A percentile compares a stretch with the other conserved stretches of the same genome.
These are phyloP conservation scores for Nymphalis c-album DNA, from an alignment of 2,888 invertebrate species.

Conservation along the genomic window DNA sequence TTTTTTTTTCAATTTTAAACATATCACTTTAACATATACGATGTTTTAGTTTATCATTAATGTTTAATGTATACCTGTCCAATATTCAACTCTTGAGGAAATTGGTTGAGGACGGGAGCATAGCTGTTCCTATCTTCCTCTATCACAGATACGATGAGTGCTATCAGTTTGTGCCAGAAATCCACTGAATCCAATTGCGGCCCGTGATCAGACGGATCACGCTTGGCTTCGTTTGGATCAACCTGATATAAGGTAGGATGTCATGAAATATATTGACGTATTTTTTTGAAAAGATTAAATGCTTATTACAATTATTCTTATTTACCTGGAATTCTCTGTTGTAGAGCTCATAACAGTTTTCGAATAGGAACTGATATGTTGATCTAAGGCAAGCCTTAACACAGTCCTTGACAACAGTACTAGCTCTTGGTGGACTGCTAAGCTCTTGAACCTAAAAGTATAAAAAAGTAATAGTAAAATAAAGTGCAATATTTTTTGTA, in stretches of 20 bases:
- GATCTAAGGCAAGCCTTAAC: slow-evolving; percentile 99
- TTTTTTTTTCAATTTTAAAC: no score
- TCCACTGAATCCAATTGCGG: slow-evolving; percentile 94
- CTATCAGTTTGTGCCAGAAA: slow-evolving; percentile 99
- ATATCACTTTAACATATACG: no score
- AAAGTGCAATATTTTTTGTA: not conserved
- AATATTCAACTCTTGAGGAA: slow-evolving; percentile 99
- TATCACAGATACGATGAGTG: slow-evolving; percentile 98
- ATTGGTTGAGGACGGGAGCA: slow-evolving; percentile 98
- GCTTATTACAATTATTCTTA: not conserved
- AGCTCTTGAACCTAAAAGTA: slow-evolving; percentile 93
- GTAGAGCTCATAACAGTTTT: slow-evolving; percentile 98
- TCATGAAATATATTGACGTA: not conserved
- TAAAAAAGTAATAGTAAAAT: not conserved
- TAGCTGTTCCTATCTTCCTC: slow-evolving; percentile 99
- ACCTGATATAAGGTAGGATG: slow-evolving; percentile 71
- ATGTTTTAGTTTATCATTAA: no score
- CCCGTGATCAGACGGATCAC: slow-evolving; percentile 93
- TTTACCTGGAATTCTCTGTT: slow-evolving; percentile 93
- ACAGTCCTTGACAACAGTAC: slow-evolving; percentile 99
- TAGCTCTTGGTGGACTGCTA: slow-evolving; percentile 98
- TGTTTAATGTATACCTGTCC: slow-evolving; percentile 86
- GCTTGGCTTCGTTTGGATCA: slow-evolving; percentile 94
- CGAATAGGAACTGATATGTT: slow-evolving; percentile 99
- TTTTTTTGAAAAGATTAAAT: not conserved